Base-by-base conservation (phyloP, 2,113 vertebrate genomes). In the Lepidothrix coronata region DNA sequence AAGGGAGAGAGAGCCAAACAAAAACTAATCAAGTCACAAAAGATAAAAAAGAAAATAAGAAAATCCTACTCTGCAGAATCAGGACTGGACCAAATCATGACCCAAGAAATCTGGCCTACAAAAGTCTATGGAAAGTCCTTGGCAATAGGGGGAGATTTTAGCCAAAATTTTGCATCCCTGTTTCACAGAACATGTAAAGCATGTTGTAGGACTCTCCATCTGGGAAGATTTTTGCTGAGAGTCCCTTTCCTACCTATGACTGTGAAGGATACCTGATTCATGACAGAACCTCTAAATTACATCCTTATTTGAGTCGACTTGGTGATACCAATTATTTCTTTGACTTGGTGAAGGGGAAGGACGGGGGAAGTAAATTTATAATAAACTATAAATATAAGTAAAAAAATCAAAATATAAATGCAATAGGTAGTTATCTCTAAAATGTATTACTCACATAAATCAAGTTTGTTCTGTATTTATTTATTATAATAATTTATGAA, bases 181-280 rank as follows among this genome's bases (percentile, higher is more conserved):
- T 63, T 86, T 13, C 67, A 41, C 7, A 58, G 25, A 54, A 86
- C 83, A 44, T 9, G 8, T 54, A 39, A 21, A 71, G 3, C 6
- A 7, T 48, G 16, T 44, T 67, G 23, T 43, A 67, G 25, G 11
- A 51, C 27, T 52, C 10, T 30, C 3, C 19, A 20, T 46, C 44
- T 46, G 19, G 19, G 21, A 31, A 71, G 9, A 72, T 28, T 80
- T 79, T 71, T 67, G 8, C 11, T 58, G 33, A 57, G 30, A 58
- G 12, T 59, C 9, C 1, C 3, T 79, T 63, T 83, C 24, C 3
- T 58, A n/a, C 24, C 14, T 76, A 12, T 0, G 3, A 9, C 31
- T 39, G 24, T 1, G 1, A 59, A 70, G 78, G 16, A 62, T 17
- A 49, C 12, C 12, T 39, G 20, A 57, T 61, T 70, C 13, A 22